These are phyloP conservation scores for Actinopyga echinites DNA, from an alignment of 53 echinoderm and acorn worm genomes.

Conservation along the genomic window DNA sequence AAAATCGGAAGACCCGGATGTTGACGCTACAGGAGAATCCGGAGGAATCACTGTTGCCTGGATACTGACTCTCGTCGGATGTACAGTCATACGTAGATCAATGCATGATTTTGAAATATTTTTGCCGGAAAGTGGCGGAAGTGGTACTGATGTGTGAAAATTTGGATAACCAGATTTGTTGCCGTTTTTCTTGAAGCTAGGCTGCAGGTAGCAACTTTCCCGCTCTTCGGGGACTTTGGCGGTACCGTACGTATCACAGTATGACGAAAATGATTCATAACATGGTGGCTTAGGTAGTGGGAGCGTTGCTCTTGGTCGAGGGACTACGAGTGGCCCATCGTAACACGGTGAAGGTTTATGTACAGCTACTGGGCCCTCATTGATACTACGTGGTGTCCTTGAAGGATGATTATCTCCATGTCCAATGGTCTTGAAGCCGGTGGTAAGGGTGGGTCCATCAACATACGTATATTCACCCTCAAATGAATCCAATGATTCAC, in stretches of 20 bases:
- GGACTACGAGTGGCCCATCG: background rate
- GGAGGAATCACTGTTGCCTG: background rate
- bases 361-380: too few species aligned
- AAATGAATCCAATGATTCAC: background rate
- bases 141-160: background rate
- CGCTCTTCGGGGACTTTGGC: background rate
- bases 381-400: too few species aligned
- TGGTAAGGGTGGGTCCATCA: background rate
- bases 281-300: background rate
- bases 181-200: too few species aligned
- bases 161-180: background rate
- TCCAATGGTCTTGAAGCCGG: too few species aligned
- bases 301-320: too few species aligned
- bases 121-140: background rate
- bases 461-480: background rate
- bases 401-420: too few species aligned
- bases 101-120: constrained; percentile 3
- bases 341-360: background rate
- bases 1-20: too few species aligned
- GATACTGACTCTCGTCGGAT: constrained; percentile 11
- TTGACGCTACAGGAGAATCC: background rate
- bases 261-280: too few species aligned
- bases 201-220: background rate
- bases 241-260: too few species aligned
- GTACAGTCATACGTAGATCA: constrained; percentile 22